phyloP scores from a whole-genome alignment of 2,888 invertebrate genomes.

The Trachelus iudaicus region DNA sequence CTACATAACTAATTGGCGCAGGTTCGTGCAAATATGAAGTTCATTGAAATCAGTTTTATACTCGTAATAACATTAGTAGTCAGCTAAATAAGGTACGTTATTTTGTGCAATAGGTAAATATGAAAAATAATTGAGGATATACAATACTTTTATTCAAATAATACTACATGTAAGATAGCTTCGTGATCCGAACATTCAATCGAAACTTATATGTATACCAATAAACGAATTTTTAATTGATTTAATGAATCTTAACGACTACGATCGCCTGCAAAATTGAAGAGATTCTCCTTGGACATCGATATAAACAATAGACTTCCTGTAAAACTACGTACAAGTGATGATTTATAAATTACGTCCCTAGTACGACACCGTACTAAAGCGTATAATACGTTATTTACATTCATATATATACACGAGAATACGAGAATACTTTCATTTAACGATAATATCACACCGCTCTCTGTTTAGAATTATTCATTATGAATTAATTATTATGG shows the following conservation, averaged over 20 bases:
- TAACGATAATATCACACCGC: slow-evolving; percentile 54
- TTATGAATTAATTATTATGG: slow-evolving; percentile 13
- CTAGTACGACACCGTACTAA: not conserved
- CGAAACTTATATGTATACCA: not conserved
- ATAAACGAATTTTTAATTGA: not conserved
- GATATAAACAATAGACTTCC: not conserved
- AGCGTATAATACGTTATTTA: slow-evolving; percentile 30
- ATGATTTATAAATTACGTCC: not conserved
- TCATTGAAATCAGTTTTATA: too few relatives aligned
- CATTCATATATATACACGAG: slow-evolving; percentile 38
- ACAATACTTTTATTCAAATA: not conserved
- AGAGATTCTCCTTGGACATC: not conserved
- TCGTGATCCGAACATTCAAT: not conserved
- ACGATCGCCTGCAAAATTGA: not conserved
- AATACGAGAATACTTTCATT: slow-evolving; percentile 34
- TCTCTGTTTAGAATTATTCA: slow-evolving; percentile 32
- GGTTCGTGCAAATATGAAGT: too few relatives aligned
- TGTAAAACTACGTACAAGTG: not conserved
- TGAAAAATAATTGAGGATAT: not conserved
- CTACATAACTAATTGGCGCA: not conserved
- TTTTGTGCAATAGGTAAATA: not conserved
- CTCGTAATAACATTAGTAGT: too few relatives aligned
- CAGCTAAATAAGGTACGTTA: too few relatives aligned
- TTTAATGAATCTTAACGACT: not conserved
- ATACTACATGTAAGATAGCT: not conserved